A percentile compares a stretch with the other conserved stretches of the same genome.
phyloP scores from a whole-genome alignment of 2,888 invertebrate species.

The Smittia aterrima region DNA sequence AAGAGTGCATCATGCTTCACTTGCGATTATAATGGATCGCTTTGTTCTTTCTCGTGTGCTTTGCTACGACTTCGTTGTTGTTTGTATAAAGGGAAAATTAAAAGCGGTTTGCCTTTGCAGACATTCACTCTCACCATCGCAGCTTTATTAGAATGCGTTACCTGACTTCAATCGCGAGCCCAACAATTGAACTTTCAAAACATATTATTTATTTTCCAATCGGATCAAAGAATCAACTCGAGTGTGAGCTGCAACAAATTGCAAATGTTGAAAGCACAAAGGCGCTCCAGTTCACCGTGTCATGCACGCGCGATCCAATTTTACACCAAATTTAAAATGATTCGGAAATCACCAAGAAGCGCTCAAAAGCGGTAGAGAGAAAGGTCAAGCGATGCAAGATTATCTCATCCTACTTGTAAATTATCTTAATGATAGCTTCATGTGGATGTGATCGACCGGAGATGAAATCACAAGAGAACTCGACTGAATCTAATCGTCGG shows the following conservation, averaged over 20 bases:
- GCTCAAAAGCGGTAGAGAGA: background rate
- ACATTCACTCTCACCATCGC: too few species aligned
- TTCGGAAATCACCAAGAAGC: background rate
- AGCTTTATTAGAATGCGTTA: too few species aligned
- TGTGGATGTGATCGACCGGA: background rate
- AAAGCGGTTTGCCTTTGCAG: too few species aligned
- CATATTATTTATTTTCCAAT: background rate
- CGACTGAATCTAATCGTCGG: too few species aligned
- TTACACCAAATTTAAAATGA: background rate
- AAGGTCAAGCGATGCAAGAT: slow-evolving; percentile 9
- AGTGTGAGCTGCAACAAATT: too few species aligned
- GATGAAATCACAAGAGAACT: background rate
- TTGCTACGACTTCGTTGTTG: too few species aligned
- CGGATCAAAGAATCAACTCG: too few species aligned
- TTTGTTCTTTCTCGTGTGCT: too few species aligned
- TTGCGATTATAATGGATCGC: background rate
- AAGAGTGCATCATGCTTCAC: background rate
- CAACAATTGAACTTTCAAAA: background rate
- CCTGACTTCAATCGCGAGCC: too few species aligned
- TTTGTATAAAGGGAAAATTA: too few species aligned
- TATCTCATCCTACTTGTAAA: slow-evolving; percentile 2
- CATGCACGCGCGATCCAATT: slow-evolving; percentile 20
- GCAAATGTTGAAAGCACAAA: background rate
- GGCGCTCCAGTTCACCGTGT: too few species aligned
- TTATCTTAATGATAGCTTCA: background rate